Evolutionary conservation across 2,113 vertebrate species (phyloP).

Genomic region (Castor canadensis): DNA sequence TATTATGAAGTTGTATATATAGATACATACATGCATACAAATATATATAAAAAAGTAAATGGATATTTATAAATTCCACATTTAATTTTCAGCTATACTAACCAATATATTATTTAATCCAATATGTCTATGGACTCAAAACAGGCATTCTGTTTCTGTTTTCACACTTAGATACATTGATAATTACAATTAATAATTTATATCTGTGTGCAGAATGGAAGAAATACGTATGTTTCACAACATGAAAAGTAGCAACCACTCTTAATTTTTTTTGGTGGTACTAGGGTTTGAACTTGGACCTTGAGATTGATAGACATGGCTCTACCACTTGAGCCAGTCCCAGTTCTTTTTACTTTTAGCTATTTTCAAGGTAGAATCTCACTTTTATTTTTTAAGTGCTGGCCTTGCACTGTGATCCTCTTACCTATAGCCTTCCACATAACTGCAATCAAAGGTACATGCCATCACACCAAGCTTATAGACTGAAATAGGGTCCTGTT

Average conservation of each 20-base stretch:
- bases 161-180: neutral
- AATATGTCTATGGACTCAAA: neutral
- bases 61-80: neutral
- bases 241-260: neutral
- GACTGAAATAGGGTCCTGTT: too few species aligned
- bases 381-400: too few species aligned
- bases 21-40: neutral
- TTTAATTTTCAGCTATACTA: neutral
- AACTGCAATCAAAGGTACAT: too few species aligned
- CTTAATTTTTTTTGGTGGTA: too few species aligned
- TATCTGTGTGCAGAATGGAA: neutral
- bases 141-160: neutral
- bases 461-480: too few species aligned
- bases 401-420: too few species aligned
- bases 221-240: neutral
- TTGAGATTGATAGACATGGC: too few species aligned
- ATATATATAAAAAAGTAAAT: neutral
- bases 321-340: too few species aligned
- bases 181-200: neutral
- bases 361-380: too few species aligned
- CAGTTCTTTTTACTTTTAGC: too few species aligned
- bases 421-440: too few species aligned
- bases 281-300: too few species aligned
- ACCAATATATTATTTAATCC: neutral
- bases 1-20: neutral